Evolutionary conservation across 2,888 invertebrate genomes (phyloP).

Genomic region (Eurytoma adleriae): DNA sequence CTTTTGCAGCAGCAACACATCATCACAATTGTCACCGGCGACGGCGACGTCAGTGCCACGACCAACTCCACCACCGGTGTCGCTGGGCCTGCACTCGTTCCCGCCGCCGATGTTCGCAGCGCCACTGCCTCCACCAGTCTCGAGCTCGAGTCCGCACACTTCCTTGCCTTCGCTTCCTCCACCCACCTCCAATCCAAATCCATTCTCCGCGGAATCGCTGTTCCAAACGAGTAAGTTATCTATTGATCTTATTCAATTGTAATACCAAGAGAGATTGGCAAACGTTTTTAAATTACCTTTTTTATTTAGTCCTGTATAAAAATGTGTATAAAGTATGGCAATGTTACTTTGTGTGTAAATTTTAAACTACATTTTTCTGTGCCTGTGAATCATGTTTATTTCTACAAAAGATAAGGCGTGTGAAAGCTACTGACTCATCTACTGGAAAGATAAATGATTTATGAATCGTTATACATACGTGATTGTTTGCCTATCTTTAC

Average conservation of each 20-base stretch:
- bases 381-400: no score
- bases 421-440: no score
- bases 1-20: slow-evolving; percentile 70
- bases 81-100: slow-evolving; percentile 78
- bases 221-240: slow-evolving; percentile 88
- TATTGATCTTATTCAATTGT: neutral
- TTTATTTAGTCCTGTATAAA: neutral
- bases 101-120: slow-evolving; percentile 84
- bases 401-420: no score
- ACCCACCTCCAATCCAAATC: slow-evolving; percentile 83
- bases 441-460: no score
- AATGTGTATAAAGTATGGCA: no score
- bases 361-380: no score
- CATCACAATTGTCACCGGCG: slow-evolving; percentile 76
- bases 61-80: slow-evolving; percentile 78
- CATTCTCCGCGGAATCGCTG: slow-evolving; percentile 91
- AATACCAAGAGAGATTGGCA: slow-evolving; percentile 8
- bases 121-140: slow-evolving; percentile 78
- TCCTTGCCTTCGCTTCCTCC: slow-evolving; percentile 73
- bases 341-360: no score
- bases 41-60: slow-evolving; percentile 77
- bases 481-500: neutral
- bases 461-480: neutral
- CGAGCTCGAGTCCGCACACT: slow-evolving; percentile 74
- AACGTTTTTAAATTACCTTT: neutral